Base-by-base conservation (phyloP, 1,140 invertebrate species). In the Pygmarrhopalites habei region DNA sequence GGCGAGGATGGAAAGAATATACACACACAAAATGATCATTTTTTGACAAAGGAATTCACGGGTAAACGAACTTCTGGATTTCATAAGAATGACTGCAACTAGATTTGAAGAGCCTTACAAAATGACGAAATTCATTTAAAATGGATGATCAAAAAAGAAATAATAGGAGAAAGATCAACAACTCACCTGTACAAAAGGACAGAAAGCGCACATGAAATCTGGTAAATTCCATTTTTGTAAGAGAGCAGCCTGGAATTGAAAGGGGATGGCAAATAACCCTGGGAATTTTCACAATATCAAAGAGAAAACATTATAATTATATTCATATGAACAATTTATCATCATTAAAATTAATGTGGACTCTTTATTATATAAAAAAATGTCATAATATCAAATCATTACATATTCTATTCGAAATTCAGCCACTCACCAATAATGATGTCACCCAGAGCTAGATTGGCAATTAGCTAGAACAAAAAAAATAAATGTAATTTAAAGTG, bases 161-260 rank as follows among this genome's bases (percentile, higher is more conserved):
- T n/a, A n/a, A n/a, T n/a, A n/a, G n/a, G n/a, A n/a, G n/a, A n/a
- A n/a, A n/a, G n/a, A n/a, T n/a, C n/a, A 15, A 35, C 5, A 47
- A 62, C 56, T 53, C 56, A 76, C 75, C 75, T 89, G 86, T 1
- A 90, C 83, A 74, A 89, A 90, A 0, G 88, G 88, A 67, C 87
- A 89, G 71, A 90, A 85, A 0, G 85, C 79, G 73, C 89, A 91
- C 85, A 90, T 87, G 73, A 90, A 88, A 67, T 85, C 74, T 0
- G 88, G 87, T n/a, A 90, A 76, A 64, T 88, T 82, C 89, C 89
- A 91, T 64, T 84, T 74, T 74, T 90, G 88, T 1, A 89, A 77
- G 17, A 90, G 73, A 2, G 88, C 88, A 1, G 88, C 87, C 79
- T 90, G 88, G 73, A 90, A 91, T 83, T 90, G 75, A 78, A 92